These are phyloP conservation scores for Ectemnius cavifrons DNA, from an alignment of 2,888 invertebrate species.

Conservation along the genomic window DNA sequence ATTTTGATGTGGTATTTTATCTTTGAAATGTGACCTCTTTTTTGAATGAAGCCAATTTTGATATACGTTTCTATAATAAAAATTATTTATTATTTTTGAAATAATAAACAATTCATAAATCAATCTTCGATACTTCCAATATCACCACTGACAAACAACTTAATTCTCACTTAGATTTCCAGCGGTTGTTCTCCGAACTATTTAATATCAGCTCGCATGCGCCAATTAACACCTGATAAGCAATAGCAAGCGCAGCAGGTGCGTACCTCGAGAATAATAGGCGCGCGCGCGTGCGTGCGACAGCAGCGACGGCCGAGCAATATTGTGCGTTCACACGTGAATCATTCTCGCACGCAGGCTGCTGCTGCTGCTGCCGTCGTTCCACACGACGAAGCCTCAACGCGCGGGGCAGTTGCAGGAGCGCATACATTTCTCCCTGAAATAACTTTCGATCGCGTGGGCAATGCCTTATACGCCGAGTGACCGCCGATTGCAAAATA, in stretches of 20 bases:
- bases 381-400: no score
- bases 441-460: conserved; percentile 56
- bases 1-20: no score
- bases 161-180: neutral
- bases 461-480: conserved; percentile 56
- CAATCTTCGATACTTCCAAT: no score
- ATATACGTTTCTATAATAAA: no score
- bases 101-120: no score
- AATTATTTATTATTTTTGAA: no score
- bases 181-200: neutral
- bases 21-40: no score
- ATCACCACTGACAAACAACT: no score
- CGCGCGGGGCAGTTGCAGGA: no score
- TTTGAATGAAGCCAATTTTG: no score
- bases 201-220: neutral
- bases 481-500: conserved; percentile 56
- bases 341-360: conserved; percentile 52
- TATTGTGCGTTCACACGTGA: conserved; percentile 47
- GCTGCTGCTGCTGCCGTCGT: no score
- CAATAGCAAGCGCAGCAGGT: conserved; percentile 52
- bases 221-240: conserved; percentile 52
- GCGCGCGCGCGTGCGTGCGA: conserved; percentile 9
- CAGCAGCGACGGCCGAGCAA: conserved; percentile 28
- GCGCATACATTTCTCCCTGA: conserved; percentile 37
- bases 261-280: conserved; percentile 29